Evolutionary conservation across 2,888 invertebrate genomes (phyloP), one percentile per base, ranked within the genome.

Genomic region (Sesamia inferens): DNA sequence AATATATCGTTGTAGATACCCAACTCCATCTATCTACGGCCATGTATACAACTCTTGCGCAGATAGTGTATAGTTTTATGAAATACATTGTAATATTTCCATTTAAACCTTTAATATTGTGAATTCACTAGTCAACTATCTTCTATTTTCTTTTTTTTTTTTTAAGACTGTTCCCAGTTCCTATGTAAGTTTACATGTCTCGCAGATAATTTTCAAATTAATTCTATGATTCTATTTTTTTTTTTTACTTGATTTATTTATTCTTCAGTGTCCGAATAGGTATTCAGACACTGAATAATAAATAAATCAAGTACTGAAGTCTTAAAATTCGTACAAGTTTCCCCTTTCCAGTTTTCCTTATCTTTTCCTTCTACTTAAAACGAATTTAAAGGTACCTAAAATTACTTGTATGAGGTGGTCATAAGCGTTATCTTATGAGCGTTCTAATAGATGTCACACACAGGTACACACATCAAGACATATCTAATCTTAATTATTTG

Each of bases 1-100:
- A 88, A 92, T 92, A 92, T 87, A 89, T 80, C 84, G 81, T 81
- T 78, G 71, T 76, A 82, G 83, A 79, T 82, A 84, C 78, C 79
- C 78, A 86, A 82, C 85, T 78, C 75, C 74, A 82, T 88, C 66
- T 74, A 88, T 86, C 87, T 88, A 82, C 79, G 77, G 74, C 78
- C 84, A 83, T 84, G 83, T 44, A 57, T 7, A 24, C 6, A 54
- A 19, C 68, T 65, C 65, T 68, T 70, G 72, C 47, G 24, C 66
- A 70, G 69, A 83, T 75, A 69, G 47, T 72, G 42, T 51, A 83
- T 58, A 54, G 57, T 74, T 81, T 64, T 42, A 74, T 62, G 61
- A 66, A 70, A 74, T 66, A 51, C 22, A 44, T 61, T 63, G 22
- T 42, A 22, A 31, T 42, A 22, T 44, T 62, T 62, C 14, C 11